Percentiles rank a stretch among this genome's conserved stretches.
Evolutionary conservation across 2,888 invertebrate species (phyloP).

Genomic region (Strigamia maritima): DNA sequence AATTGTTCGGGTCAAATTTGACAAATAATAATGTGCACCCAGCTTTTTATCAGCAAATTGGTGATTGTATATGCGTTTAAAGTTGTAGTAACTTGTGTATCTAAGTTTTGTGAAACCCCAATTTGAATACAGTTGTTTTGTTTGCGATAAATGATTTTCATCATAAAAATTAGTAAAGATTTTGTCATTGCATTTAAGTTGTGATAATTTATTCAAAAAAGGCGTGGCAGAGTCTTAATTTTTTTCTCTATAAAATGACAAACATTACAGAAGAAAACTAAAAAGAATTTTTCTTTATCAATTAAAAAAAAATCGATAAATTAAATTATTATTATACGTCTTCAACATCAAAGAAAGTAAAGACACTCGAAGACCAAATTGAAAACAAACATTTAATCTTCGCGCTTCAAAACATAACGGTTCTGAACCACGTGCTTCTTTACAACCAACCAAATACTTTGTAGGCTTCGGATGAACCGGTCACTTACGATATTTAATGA

Average conservation of each 20-base stretch:
- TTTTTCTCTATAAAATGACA: not conserved
- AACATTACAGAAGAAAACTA: too few relatives aligned
- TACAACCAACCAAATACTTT: not conserved
- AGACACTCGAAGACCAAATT: too few relatives aligned
- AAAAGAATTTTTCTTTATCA: too few relatives aligned
- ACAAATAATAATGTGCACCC: constrained; percentile 11
- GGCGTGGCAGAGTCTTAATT: not conserved
- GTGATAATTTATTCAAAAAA: not conserved
- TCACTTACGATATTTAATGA: not conserved
- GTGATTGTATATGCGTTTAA: constrained; percentile 28
- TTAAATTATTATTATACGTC: too few relatives aligned
- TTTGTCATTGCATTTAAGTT: constrained; percentile 12
- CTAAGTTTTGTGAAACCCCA: constrained; percentile 19
- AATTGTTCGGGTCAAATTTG: constrained; percentile 29
- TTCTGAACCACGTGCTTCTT: constrained; percentile 1
- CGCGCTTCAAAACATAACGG: not conserved
- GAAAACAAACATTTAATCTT: not conserved
- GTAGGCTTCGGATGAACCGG: not conserved
- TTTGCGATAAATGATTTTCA: constrained; percentile 27
- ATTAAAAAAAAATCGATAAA: too few relatives aligned
- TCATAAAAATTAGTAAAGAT: constrained; percentile 28
- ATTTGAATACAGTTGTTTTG: constrained; percentile 8
- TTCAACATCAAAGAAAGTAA: too few relatives aligned
- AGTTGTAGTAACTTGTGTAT: constrained; percentile 29
- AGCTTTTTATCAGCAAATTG: constrained; percentile 23